These are phyloP conservation scores for Hydraecia micacea DNA, from an alignment of 2,888 invertebrate genomes.

Conservation along the genomic window DNA sequence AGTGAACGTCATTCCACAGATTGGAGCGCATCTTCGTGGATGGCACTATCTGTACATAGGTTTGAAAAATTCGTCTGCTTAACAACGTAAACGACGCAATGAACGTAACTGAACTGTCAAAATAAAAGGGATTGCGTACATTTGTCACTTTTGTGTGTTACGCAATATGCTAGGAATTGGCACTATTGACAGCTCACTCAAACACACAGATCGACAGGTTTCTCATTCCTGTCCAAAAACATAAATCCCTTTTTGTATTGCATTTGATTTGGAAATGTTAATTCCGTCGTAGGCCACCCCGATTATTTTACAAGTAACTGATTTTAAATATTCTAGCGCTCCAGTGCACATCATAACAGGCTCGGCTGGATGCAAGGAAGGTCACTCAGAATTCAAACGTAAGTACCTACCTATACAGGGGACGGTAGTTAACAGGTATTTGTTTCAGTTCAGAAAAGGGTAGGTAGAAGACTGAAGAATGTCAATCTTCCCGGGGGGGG, in stretches of 20 bases:
- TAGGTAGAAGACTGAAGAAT: background rate
- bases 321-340: constrained; percentile 90
- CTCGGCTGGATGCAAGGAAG: constrained; percentile 88
- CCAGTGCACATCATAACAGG: constrained; percentile 95
- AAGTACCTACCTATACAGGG: constrained; percentile 65
- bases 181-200: background rate
- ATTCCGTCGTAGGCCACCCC: too few relatives aligned
- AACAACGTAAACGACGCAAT: too few relatives aligned
- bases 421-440: background rate
- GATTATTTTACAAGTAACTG: background rate
- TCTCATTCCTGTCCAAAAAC: background rate
- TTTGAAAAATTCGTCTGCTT: too few relatives aligned
- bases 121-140: too few relatives aligned
- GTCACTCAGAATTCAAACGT: constrained; percentile 92
- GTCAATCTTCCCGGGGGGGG: background rate
- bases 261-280: background rate
- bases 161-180: background rate
- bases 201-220: background rate
- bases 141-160: too few relatives aligned
- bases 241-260: background rate
- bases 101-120: too few relatives aligned
- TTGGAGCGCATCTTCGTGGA: too few relatives aligned
- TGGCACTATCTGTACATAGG: too few relatives aligned
- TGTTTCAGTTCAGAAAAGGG: background rate
- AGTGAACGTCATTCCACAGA: too few relatives aligned